These are phyloP conservation scores for Sorex fumeus DNA, from an alignment of 2,113 vertebrate genomes.

Conservation along the genomic window DNA sequence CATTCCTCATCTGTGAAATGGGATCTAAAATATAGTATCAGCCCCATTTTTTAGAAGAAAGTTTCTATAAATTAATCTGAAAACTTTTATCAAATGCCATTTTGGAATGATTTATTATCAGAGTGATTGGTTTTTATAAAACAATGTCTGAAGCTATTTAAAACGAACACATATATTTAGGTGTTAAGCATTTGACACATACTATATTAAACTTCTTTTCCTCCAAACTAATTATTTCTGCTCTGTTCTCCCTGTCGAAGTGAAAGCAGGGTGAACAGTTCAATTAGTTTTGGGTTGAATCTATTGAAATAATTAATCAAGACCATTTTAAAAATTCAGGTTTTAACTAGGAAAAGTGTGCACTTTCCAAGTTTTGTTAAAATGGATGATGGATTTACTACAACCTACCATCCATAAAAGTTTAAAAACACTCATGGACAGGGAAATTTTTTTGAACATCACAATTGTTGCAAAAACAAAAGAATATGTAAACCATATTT, in stretches of 20 bases:
- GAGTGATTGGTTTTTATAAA: conserved; percentile 21
- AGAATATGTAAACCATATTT: neutral
- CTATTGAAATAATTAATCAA: conserved; percentile 23
- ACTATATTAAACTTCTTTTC: conserved; percentile 11
- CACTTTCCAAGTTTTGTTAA: conserved; percentile 31
- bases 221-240: neutral
- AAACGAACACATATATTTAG: conserved; percentile 58
- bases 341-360: neutral
- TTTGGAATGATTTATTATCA: conserved; percentile 38
- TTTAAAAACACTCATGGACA: neutral
- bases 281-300: conserved; percentile 14
- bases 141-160: conserved; percentile 53
- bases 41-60: conserved; percentile 42
- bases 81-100: conserved; percentile 25
- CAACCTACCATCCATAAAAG: neutral
- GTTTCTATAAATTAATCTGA: conserved; percentile 50
- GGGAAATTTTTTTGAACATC: too few relatives aligned
- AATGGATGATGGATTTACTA: neutral
- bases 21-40: conserved; percentile 29
- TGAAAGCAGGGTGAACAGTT: conserved; percentile 22
- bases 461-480: conserved; percentile 37
- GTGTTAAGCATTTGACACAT: conserved; percentile 6
- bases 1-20: conserved; percentile 64
- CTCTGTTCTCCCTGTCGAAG: conserved; percentile 2
- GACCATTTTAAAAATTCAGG: neutral